Base-by-base conservation (phyloP, 1,140 invertebrate genomes). In the Lepidurus couesii region DNA sequence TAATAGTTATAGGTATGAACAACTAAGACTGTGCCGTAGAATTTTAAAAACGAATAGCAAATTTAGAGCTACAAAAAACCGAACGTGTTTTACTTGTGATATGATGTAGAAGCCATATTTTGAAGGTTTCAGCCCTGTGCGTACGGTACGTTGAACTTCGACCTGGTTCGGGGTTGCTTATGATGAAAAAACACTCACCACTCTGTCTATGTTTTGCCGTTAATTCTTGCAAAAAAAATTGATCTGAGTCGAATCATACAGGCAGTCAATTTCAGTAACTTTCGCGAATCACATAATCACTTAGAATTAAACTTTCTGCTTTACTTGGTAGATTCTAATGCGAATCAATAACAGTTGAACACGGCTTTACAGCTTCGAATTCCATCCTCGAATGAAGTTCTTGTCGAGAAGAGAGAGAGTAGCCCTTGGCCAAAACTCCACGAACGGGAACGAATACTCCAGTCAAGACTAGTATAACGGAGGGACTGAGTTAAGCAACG, bases 51-150 rank as follows among this genome's bases (percentile, higher is more conserved):
- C 34, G 0, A 4, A 34, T 34, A 4, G 34, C 34, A 34, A 34
- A 34, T 34, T 34, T 34, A 4, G 34, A 34, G 2, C 34, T 34
- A 34, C 34, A 34, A 34, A 34, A 34, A 34, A 1, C 45, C 4
- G 53, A 65, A 65, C 53, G 53, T 65, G 53, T 65, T 65, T 65
- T 65, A 65, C 53, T 65, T 65, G 53, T 65, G 53, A 10, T 65
- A 65, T 16, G 53, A 1, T 65, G 53, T 65, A 13, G 53, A n/a
- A 16, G 53, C 53, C 53, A 65, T 65, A 21, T 13, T 65, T 16
- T 34, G 34, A 13, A 7, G 6, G 16, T 16, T 65, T 16, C 53
- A 11, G 53, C 53, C 1, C 53, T 8, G 3, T 65, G 53, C 6
- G 13, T 65, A 13, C 21, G 16, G 13, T 65, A 13, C 21, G 16